These are phyloP conservation scores for Fulmarus glacialis DNA, from an alignment of 2,113 vertebrate species.

Conservation along the genomic window DNA sequence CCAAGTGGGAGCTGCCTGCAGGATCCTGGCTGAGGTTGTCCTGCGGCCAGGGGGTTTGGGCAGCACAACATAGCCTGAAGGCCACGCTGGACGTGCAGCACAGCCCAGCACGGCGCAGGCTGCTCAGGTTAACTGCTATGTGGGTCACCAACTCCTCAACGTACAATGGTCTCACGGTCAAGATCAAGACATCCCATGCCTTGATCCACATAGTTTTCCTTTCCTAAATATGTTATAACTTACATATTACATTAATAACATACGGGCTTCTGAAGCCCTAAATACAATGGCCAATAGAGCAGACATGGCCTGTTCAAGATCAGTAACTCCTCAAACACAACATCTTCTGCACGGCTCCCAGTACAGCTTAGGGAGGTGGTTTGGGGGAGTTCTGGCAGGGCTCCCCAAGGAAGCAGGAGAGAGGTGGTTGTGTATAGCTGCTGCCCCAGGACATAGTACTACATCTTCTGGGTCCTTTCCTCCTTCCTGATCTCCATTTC, in stretches of 20 bases:
- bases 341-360: background rate
- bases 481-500: background rate
- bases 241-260: background rate
- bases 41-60: background rate
- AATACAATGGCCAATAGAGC: background rate
- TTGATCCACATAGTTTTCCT: background rate
- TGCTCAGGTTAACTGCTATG: background rate
- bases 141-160: background rate
- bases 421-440: background rate
- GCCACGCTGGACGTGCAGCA: background rate
- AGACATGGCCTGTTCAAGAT: background rate
- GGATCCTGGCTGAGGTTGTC: background rate
- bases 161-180: fast-evolving
- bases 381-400: background rate
- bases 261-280: background rate
- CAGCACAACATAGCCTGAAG: background rate
- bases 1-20: background rate
- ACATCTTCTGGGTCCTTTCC: background rate
- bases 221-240: background rate
- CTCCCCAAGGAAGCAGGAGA: background rate
- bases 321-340: background rate
- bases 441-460: background rate
- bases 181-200: background rate
- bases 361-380: background rate
- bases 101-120: background rate